phyloP scores from a whole-genome alignment of 1,140 invertebrate genomes.

The Tribolium castaneum region DNA sequence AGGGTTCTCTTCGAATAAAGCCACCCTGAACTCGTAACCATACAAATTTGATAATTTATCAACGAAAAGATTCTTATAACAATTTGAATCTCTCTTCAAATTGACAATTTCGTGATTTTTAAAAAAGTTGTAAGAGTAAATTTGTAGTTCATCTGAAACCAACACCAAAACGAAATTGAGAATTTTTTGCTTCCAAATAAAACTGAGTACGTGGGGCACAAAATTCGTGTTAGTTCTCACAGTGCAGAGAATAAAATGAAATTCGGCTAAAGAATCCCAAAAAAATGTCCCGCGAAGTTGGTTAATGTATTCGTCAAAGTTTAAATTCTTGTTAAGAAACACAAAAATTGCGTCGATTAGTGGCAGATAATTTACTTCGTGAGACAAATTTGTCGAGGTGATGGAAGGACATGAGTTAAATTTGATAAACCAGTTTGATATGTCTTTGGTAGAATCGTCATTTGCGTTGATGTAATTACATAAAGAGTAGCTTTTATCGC shows the following conservation, averaged over 20 bases:
- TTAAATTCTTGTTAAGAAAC: background rate
- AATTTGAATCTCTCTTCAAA: background rate
- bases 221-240: background rate
- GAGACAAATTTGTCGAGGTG: background rate
- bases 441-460: background rate
- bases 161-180: background rate
- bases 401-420: background rate
- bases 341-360: background rate
- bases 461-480: background rate
- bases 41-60: constrained; percentile 37
- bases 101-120: background rate
- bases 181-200: background rate
- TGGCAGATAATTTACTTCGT: background rate
- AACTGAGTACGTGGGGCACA: background rate
- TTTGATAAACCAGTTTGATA: constrained; percentile 20
- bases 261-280: background rate
- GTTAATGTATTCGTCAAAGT: background rate
- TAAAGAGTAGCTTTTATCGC: background rate
- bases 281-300: background rate
- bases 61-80: background rate
- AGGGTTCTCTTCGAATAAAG: background rate
- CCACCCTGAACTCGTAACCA: constrained; percentile 26
- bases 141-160: background rate
- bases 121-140: constrained; percentile 11
- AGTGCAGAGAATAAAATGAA: background rate